These are phyloP conservation scores for Craterocephalus amniculus DNA, from an alignment of 2,797 vertebrate genomes.

Conservation along the genomic window DNA sequence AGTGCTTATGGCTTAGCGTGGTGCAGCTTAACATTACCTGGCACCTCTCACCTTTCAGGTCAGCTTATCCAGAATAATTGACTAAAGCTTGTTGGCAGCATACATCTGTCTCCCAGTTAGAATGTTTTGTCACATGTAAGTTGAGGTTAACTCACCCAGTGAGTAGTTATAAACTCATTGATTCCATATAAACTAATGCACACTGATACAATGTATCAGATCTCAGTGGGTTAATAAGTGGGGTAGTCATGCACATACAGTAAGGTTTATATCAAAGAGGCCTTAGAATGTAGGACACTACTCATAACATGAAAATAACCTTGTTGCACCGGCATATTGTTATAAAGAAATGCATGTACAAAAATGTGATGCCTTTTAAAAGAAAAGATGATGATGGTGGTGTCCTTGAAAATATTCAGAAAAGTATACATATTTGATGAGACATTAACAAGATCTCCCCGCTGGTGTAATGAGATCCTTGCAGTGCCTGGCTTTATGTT, in stretches of 20 bases:
- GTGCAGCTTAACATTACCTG: constrained; percentile 25
- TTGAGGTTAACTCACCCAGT: not conserved
- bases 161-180: not conserved
- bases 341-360: constrained; percentile 35
- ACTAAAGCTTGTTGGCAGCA: constrained; percentile 12
- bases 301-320: constrained; percentile 40
- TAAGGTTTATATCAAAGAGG: constrained; percentile 34
- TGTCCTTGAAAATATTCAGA: constrained; percentile 69
- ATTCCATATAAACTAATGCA: not conserved
- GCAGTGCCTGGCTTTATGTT: constrained; percentile 15
- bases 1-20: constrained; percentile 9
- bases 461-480: constrained; percentile 58
- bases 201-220: not conserved
- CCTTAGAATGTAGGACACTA: constrained; percentile 34
- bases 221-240: not conserved
- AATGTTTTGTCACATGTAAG: constrained; percentile 8
- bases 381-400: constrained; percentile 49
- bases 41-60: constrained; percentile 28
- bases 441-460: constrained; percentile 59
- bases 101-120: constrained; percentile 3
- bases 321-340: constrained; percentile 47
- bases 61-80: constrained; percentile 12
- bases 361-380: constrained; percentile 43
- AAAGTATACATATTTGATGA: constrained; percentile 74
- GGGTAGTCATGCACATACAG: constrained; percentile 14